These are phyloP conservation scores for Planiliza haematocheilus DNA, from an alignment of 2,113 vertebrate species.

Conservation along the genomic window DNA sequence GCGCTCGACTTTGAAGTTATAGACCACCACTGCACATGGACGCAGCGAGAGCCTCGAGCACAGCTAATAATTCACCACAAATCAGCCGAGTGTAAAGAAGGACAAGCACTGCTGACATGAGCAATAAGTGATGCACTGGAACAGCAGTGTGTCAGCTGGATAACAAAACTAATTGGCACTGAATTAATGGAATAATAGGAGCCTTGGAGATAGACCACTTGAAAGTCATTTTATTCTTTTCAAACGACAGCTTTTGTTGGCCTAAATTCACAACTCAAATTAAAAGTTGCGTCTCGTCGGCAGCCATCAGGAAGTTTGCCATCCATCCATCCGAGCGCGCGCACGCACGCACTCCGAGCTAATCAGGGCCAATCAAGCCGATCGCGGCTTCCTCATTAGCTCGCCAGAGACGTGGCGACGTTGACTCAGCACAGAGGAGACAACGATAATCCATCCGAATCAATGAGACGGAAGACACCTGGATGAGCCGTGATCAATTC, in stretches of 20 bases:
- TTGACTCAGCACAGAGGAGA: slow-evolving; percentile 56
- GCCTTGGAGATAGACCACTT: slow-evolving; percentile 42
- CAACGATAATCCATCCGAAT: slow-evolving; percentile 32
- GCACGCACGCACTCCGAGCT: slow-evolving; percentile 24
- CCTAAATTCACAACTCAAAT: slow-evolving; percentile 32
- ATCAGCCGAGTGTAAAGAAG: slow-evolving; percentile 36
- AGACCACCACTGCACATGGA: not conserved
- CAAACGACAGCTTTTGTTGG: slow-evolving; percentile 36
- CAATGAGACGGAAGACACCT: slow-evolving; percentile 45
- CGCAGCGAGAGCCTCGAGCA: not conserved
- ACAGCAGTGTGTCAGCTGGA: slow-evolving; percentile 29
- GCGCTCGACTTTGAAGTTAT: slow-evolving; percentile 45
- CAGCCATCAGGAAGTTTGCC: slow-evolving; percentile 44
- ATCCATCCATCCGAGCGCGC: no score
- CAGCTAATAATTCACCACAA: slow-evolving; percentile 33
- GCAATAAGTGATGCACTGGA: slow-evolving; percentile 38
- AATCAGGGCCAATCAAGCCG: slow-evolving; percentile 64
- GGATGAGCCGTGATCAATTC: slow-evolving; percentile 15
- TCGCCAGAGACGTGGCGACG: slow-evolving; percentile 19
- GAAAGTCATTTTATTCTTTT: slow-evolving; percentile 47
- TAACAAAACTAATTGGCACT: slow-evolving; percentile 58
- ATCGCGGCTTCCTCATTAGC: slow-evolving; percentile 37
- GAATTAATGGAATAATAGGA: slow-evolving; percentile 60
- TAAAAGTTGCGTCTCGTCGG: slow-evolving; percentile 50
- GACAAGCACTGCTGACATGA: slow-evolving; percentile 38